Conservation (phyloP, 1,140 invertebrate species). For the Platorchestia sp. region DNA sequence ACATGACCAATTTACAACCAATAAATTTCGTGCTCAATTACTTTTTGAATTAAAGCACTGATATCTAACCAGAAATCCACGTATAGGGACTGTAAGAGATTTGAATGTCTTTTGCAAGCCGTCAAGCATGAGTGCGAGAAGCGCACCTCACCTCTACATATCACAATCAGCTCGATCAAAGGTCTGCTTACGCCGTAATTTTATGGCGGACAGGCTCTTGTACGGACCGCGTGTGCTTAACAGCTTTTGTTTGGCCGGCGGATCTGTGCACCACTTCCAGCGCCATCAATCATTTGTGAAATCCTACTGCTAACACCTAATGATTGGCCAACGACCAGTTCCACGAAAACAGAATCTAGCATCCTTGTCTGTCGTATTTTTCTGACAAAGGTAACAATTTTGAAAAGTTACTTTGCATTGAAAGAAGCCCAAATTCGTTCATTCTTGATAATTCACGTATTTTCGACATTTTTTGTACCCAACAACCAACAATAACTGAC, state of each 20-base stretch:
- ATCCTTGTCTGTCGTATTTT: neutral
- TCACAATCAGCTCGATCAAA: neutral
- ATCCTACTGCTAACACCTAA: neutral
- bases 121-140: neutral
- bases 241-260: neutral
- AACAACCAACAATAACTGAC: neutral
- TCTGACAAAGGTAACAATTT: neutral
- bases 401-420: neutral
- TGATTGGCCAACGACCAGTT: neutral
- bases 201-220: neutral
- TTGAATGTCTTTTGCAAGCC: neutral
- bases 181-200: neutral
- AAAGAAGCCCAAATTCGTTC: neutral
- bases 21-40: too few species aligned
- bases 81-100: neutral
- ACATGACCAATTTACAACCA: too few species aligned
- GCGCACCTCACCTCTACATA: neutral
- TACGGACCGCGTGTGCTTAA: neutral
- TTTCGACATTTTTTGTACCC: neutral
- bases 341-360: neutral
- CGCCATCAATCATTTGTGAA: neutral
- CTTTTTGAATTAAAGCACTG: neutral
- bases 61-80: neutral
- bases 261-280: neutral
- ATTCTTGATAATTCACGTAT: neutral